phyloP scores from a whole-genome alignment of 2,797 vertebrate species.

The Phaenicophaeus curvirostris region DNA sequence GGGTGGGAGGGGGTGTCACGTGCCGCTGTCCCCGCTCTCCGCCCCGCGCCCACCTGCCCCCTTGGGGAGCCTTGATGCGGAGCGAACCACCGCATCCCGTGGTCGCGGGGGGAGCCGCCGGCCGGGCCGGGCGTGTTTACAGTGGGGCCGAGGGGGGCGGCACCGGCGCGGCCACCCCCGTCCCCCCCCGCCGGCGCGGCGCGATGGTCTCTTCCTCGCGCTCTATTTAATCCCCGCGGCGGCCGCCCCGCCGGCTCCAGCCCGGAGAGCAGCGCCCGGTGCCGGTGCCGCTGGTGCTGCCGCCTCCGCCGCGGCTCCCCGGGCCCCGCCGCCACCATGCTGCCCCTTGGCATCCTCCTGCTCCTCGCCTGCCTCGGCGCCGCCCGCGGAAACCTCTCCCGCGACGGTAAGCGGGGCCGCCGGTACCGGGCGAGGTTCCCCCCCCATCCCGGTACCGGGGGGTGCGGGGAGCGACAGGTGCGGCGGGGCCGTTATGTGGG shows the following conservation, averaged over 20 bases:
- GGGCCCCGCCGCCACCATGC: constrained; percentile 29
- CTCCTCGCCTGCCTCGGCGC: constrained; percentile 56
- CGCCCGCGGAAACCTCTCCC: constrained; percentile 69
- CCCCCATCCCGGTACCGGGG: no score
- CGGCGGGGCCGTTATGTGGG: constrained; percentile 51
- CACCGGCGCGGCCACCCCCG: neutral
- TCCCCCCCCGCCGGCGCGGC: constrained; percentile 22
- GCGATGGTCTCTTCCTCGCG: constrained; percentile 72
- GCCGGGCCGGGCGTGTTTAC: neutral
- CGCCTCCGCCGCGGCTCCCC: constrained; percentile 21
- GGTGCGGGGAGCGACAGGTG: neutral
- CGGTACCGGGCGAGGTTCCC: neutral
- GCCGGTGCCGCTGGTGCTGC: neutral
- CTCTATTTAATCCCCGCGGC: constrained; percentile 74
- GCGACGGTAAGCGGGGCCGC: constrained; percentile 70
- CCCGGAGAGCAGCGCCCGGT: neutral
- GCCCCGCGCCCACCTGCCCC: neutral
- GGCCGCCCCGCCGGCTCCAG: constrained; percentile 55
- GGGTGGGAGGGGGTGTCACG: no score
- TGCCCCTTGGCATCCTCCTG: constrained; percentile 32
- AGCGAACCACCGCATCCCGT: neutral
- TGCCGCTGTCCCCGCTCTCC: no score
- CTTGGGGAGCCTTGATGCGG: neutral
- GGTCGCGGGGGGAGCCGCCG: neutral
- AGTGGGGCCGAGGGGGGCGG: neutral